Evolutionary conservation across 53 echinoderm and acorn worm species (phyloP).

Genomic region (Pentamera pediparva): DNA sequence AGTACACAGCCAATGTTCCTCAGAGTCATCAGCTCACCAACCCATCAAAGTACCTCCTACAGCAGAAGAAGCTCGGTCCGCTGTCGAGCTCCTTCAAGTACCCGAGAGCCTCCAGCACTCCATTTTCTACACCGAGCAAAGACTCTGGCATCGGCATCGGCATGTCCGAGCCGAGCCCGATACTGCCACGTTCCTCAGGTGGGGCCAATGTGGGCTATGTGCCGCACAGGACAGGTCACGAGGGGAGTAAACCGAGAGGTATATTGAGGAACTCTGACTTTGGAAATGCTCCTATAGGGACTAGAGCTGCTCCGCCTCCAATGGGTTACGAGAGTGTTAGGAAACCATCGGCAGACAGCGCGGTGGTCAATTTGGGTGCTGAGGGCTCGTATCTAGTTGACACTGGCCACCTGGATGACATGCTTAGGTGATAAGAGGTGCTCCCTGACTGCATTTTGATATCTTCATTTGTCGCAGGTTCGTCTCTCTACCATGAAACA

Average conservation of each 20-base stretch:
- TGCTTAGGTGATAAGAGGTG: no score
- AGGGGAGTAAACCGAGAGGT: slow-evolving; percentile 32
- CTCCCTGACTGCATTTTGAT: no score
- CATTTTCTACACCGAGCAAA: slow-evolving; percentile 64
- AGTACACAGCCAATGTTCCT: slow-evolving; percentile 16
- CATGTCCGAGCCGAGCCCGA: slow-evolving; percentile 43
- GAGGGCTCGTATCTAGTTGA: no score
- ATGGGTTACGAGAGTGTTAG: no score
- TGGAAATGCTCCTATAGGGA: neutral
- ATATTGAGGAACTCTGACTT: slow-evolving; percentile 40
- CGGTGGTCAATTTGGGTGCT: no score
- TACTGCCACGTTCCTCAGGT: neutral
- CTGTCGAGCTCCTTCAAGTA: slow-evolving; percentile 37
- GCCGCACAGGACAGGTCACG: neutral
- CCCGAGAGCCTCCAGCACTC: slow-evolving; percentile 81
- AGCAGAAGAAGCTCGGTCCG: slow-evolving; percentile 28
- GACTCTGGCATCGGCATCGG: slow-evolving; percentile 69
- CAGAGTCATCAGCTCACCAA: neutral
- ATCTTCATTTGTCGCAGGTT: no score
- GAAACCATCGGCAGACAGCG: no score
- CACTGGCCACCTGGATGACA: no score
- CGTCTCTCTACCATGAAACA: no score
- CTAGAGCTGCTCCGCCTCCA: no score
- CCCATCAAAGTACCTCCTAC: slow-evolving; percentile 8
- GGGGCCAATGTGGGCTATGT: slow-evolving; percentile 1